Conservation (phyloP, 2,888 invertebrate species). For the Tetropium fuscum region DNA sequence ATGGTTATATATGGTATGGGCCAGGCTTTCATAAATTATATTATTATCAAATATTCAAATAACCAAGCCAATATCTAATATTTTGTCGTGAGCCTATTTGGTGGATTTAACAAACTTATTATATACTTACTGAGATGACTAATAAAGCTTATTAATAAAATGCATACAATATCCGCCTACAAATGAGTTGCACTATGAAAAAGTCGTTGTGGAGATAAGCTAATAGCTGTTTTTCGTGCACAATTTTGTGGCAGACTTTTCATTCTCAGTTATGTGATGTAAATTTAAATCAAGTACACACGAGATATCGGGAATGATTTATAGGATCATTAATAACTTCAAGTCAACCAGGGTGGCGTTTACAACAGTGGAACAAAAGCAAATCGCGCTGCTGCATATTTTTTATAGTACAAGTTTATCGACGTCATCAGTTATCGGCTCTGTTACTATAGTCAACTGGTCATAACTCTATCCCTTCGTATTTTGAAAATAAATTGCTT, state of each 20-base stretch:
- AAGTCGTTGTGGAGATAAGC: conserved; percentile 46
- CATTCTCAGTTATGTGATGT: conserved; percentile 27
- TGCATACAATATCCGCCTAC: conserved; percentile 33
- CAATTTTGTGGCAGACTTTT: conserved; percentile 39
- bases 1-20: too few species aligned
- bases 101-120: too few species aligned
- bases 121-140: too few species aligned
- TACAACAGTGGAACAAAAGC: conserved; percentile 25
- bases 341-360: conserved; percentile 29
- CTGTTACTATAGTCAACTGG: too few species aligned
- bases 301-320: conserved; percentile 33
- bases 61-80: too few species aligned
- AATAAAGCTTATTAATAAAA: too few species aligned
- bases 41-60: too few species aligned
- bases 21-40: too few species aligned
- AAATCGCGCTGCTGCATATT: conserved; percentile 5
- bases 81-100: too few species aligned
- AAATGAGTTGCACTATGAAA: conserved; percentile 44
- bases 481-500: too few species aligned
- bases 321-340: conserved; percentile 26
- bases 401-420: conserved; percentile 14
- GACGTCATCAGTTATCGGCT: too few species aligned
- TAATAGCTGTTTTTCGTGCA: conserved; percentile 50
- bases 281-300: conserved; percentile 31
- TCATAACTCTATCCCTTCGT: too few species aligned